Evolutionary conservation across 2,113 vertebrate genomes (phyloP).

Genomic region (Calidris pygmaea): DNA sequence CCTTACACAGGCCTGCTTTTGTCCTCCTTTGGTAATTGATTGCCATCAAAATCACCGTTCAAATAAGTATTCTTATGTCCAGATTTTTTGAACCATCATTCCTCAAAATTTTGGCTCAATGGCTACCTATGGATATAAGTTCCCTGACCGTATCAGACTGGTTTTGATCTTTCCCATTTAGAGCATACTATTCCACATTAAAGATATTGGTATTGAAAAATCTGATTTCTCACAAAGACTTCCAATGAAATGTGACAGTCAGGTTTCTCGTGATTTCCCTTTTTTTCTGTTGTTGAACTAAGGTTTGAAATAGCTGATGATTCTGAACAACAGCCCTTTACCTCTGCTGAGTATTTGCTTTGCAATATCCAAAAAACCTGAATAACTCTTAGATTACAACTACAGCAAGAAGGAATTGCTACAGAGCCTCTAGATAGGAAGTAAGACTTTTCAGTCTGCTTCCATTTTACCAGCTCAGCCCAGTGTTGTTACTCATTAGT

Average conservation of each 20-base stretch:
- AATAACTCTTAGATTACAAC: neutral
- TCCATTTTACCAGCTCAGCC: neutral
- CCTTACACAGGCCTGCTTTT: neutral
- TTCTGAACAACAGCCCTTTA: neutral
- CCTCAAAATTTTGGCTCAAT: neutral
- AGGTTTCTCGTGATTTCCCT: neutral
- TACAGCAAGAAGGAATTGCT: neutral
- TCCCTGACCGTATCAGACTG: neutral
- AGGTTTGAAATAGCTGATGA: neutral
- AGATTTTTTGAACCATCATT: neutral
- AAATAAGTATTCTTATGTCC: neutral
- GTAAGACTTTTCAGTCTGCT: neutral
- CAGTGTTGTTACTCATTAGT: neutral
- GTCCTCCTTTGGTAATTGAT: neutral
- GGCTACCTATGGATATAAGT: neutral
- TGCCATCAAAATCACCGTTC: conserved; percentile 5
- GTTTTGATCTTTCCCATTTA: neutral
- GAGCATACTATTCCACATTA: neutral
- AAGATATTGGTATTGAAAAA: neutral
- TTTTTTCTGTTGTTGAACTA: neutral
- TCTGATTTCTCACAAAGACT: neutral
- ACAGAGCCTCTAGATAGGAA: neutral
- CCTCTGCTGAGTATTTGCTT: neutral
- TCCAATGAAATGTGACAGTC: neutral
- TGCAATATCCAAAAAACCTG: neutral